Evolutionary conservation across 1,140 invertebrate genomes (phyloP), one percentile per base, ranked within the genome.

Genomic region (Galleria mellonella): DNA sequence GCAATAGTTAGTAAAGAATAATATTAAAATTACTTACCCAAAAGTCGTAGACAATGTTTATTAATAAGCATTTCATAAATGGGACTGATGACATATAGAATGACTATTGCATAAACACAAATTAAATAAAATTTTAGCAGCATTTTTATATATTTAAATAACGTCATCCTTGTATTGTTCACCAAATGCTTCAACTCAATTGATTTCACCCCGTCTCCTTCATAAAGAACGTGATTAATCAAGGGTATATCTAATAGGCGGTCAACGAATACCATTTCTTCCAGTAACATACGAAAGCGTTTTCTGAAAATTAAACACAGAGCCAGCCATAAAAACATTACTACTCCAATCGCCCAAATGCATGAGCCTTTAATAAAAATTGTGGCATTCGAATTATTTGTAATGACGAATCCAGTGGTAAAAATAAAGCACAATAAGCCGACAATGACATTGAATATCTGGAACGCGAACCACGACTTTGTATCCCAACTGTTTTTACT

Each of bases 291-390:
- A 9, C 62, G 43, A 30, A 84, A 79, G 30, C 77, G 43, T 0
- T 58, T 66, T 14, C 68, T 58, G 37, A 72, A 83, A 43, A 70
- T 10, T 15, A 81, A 47, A 40, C 69, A 82, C 6, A 83, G 47
- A 1, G 59, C 59, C 4, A 83, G 46, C 0, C 74, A 64, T 13
- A 82, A 77, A 9, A 65, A 72, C 65, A 83, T 77, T 4, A 83
- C 75, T 1, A 75, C 60, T 9, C 72, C 74, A 0, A 74, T 83
- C 0, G 67, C 66, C 81, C 78, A 84, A 15, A 84, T 63, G 41
- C 72, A 75, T 28, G 71, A 63, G 0, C 74, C 78, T 55, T 79
- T 64, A 8, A 83, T 75, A 15, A 64, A 77, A 1, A 76, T 6
- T 4, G 71, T 41, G 0, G 79, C 32, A 37, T 84, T 52, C 0